Conservation (phyloP, 2,113 vertebrate species). For the Actenoides lindsayi region DNA sequence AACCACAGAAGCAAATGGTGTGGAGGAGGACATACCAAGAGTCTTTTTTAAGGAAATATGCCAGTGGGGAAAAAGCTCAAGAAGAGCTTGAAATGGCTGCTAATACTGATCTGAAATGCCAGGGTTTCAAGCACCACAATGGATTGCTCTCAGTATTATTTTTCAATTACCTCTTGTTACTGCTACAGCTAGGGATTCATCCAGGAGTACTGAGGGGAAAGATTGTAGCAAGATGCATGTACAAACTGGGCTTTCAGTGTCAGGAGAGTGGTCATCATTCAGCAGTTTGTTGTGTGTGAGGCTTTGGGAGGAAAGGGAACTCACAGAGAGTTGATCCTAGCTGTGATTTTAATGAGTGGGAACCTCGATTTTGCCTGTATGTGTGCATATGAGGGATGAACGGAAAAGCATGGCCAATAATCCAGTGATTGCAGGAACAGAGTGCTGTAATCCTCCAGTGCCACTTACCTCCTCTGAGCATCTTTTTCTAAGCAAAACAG, state of each 20-base stretch:
- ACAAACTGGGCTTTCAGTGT: neutral
- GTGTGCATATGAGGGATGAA: neutral
- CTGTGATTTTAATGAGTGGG: neutral
- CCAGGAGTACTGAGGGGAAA: neutral
- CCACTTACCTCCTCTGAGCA: neutral
- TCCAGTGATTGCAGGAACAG: neutral
- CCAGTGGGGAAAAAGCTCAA: neutral
- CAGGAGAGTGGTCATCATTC: neutral
- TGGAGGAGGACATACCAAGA: neutral
- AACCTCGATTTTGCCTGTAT: neutral
- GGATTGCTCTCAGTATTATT: neutral
- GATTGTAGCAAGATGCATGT: neutral
- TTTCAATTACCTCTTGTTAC: neutral
- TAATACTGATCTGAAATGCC: neutral
- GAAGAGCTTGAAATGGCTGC: neutral
- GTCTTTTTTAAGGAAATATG: neutral
- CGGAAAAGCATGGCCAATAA: neutral
- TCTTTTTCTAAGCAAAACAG: neutral
- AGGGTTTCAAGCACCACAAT: neutral
- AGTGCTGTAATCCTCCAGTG: neutral
- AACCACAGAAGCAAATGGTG: neutral
- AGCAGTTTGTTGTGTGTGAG: neutral
- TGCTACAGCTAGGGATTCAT: neutral
- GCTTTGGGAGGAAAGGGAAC: neutral
- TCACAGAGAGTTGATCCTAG: neutral